A percentile compares a stretch with the other conserved stretches of the same genome.
phyloP scores from a whole-genome alignment of 2,797 vertebrate species.

The Trichosurus vulpecula region DNA sequence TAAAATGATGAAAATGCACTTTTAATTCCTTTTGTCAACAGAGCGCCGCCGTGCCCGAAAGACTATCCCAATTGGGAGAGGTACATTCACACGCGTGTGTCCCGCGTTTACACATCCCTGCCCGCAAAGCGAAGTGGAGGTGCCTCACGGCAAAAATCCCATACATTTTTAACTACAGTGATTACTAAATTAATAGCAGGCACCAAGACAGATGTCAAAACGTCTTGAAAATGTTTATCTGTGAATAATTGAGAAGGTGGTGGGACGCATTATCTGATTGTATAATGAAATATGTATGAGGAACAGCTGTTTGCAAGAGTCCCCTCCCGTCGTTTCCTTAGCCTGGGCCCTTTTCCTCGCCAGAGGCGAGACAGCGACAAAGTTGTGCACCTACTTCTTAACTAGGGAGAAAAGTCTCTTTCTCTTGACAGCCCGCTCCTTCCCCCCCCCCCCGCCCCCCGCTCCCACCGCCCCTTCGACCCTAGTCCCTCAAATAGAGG shows the following conservation, averaged over 20 bases:
- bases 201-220: constrained; percentile 95
- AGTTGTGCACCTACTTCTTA: constrained; percentile 68
- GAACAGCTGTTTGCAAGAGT: constrained; percentile 93
- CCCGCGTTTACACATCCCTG: constrained; percentile 52
- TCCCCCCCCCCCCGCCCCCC: too few species aligned
- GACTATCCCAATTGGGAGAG: constrained; percentile 49
- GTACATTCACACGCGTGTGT: constrained; percentile 50
- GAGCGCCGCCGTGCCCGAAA: constrained; percentile 47
- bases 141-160: constrained; percentile 78
- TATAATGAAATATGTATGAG: constrained; percentile 96
- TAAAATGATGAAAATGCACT: constrained; percentile 53
- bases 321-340: constrained; percentile 85
- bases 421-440: not conserved
- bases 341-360: constrained; percentile 77
- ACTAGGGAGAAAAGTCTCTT: not conserved
- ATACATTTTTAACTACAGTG: constrained; percentile 85
- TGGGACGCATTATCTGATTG: constrained; percentile 91
- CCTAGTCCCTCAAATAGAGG: not conserved
- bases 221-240: constrained; percentile 94
- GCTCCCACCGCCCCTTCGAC: too few species aligned
- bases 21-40: constrained; percentile 58
- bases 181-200: constrained; percentile 90
- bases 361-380: constrained; percentile 70
- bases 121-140: constrained; percentile 62
- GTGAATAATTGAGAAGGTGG: constrained; percentile 91